Evolutionary conservation across 2,888 invertebrate genomes (phyloP).

Genomic region (Drepana falcataria): DNA sequence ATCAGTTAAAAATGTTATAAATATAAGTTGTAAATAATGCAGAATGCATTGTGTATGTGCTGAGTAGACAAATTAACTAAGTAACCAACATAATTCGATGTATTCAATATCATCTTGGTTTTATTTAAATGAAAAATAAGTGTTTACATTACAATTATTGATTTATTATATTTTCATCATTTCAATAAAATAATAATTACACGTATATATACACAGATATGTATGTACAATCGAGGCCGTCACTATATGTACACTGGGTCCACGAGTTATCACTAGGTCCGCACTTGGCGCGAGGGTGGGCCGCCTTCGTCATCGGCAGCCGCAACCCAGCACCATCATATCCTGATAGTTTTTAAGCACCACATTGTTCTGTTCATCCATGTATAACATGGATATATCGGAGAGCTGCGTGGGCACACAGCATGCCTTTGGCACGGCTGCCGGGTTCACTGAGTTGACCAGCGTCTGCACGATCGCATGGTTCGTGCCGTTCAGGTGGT

Average conservation of each 20-base stretch:
- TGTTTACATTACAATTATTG: slow-evolving; percentile 47
- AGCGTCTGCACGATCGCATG: slow-evolving; percentile 99
- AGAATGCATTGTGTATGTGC: too few relatives aligned
- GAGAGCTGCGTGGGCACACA: slow-evolving; percentile 97
- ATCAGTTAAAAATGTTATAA: too few relatives aligned
- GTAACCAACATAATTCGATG: too few relatives aligned
- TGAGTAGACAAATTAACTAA: too few relatives aligned
- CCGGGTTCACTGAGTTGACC: slow-evolving; percentile 95
- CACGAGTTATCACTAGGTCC: slow-evolving; percentile 70
- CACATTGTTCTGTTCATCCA: slow-evolving; percentile 95
- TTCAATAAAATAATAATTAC: slow-evolving; percentile 77
- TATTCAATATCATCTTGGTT: neutral
- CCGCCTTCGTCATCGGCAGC: slow-evolving; percentile 90
- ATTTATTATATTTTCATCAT: slow-evolving; percentile 69
- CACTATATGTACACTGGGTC: slow-evolving; percentile 77
- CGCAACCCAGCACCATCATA: slow-evolving; percentile 98
- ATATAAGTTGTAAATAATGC: too few relatives aligned
- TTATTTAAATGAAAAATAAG: slow-evolving; percentile 5
- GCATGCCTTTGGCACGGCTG: slow-evolving; percentile 95
- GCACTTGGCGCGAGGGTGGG: slow-evolving; percentile 49
- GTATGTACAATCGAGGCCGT: slow-evolving; percentile 74
- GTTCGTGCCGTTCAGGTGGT: slow-evolving; percentile 97
- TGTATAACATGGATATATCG: slow-evolving; percentile 96
- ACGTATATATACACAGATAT: slow-evolving; percentile 71
- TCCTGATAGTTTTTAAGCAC: slow-evolving; percentile 99